Conservation (phyloP, 2,888 invertebrate genomes). For the Melipona bicolor region DNA sequence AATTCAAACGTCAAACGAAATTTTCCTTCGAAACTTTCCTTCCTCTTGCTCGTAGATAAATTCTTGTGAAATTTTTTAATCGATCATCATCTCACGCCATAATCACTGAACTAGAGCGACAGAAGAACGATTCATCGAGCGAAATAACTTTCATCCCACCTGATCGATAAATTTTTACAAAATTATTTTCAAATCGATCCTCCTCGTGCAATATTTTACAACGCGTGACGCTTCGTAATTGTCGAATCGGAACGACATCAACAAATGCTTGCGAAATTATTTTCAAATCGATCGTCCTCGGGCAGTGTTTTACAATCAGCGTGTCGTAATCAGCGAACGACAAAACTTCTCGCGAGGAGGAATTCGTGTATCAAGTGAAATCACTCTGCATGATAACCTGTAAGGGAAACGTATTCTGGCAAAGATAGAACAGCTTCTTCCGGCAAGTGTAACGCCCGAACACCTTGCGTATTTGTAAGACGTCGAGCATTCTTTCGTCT, state of each 20-base stretch:
- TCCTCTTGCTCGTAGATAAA: neutral
- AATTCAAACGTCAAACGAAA: too few relatives aligned
- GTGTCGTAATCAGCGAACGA: neutral
- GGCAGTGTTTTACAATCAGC: neutral
- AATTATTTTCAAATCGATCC: too few relatives aligned
- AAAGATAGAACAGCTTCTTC: slow-evolving; percentile 14
- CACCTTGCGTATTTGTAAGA: slow-evolving; percentile 21
- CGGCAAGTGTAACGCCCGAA: slow-evolving; percentile 20
- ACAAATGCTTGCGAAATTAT: too few relatives aligned
- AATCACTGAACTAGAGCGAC: neutral
- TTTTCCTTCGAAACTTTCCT: too few relatives aligned
- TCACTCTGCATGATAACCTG: neutral
- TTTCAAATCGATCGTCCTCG: neutral
- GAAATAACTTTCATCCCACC: too few relatives aligned
- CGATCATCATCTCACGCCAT: neutral
- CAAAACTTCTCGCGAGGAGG: neutral
- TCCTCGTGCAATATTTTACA: too few relatives aligned
- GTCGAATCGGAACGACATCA: too few relatives aligned
- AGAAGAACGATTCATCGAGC: too few relatives aligned
- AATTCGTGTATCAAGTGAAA: neutral
- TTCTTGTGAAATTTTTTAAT: neutral
- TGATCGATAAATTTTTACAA: too few relatives aligned
- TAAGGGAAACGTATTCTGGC: neutral
- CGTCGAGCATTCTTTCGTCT: slow-evolving; percentile 22
- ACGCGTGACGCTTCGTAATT: too few relatives aligned